Percentiles rank a stretch among this genome's conserved stretches.
Evolutionary conservation across 53 echinoderm and acorn worm genomes (phyloP).

Genomic region (Echinarachnius parma): DNA sequence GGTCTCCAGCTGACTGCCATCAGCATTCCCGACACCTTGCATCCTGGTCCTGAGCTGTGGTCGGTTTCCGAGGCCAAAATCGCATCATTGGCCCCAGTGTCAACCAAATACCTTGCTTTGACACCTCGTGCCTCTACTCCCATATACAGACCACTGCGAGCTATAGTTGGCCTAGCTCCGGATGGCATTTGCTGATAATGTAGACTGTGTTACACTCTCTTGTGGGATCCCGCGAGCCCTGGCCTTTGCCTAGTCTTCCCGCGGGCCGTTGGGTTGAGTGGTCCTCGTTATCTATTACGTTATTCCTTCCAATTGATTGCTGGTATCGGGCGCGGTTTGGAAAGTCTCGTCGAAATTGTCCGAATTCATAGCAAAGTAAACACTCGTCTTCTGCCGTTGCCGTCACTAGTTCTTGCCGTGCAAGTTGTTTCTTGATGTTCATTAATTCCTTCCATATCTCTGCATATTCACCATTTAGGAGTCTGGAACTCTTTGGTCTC

Average conservation of each 20-base stretch:
- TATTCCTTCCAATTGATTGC: too few relatives aligned
- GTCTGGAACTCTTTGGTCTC: too few relatives aligned
- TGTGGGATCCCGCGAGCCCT: neutral
- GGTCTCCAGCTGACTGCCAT: conserved; percentile 29
- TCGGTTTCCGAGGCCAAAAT: conserved; percentile 30
- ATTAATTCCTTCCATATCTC: too few relatives aligned
- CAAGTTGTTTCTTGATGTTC: too few relatives aligned
- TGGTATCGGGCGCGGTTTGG: neutral
- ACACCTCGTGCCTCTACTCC: conserved; percentile 28
- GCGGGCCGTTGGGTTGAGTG: conserved; percentile 13
- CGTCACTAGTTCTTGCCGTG: too few relatives aligned
- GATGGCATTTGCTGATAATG: too few relatives aligned
- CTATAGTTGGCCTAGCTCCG: neutral
- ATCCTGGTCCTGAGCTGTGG: neutral
- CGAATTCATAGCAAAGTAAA: too few relatives aligned
- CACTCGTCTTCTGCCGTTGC: too few relatives aligned
- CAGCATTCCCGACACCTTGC: conserved; percentile 23
- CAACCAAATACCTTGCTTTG: conserved; percentile 25
- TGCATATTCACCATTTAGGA: too few relatives aligned
- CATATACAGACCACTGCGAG: neutral
- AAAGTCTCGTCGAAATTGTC: neutral
- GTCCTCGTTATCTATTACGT: neutral
- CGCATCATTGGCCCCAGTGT: conserved; percentile 43
- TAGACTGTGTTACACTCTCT: neutral
- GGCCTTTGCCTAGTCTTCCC: neutral